Evolutionary conservation across 2,113 vertebrate genomes (phyloP).

Genomic region (Myotis lucifugus): DNA sequence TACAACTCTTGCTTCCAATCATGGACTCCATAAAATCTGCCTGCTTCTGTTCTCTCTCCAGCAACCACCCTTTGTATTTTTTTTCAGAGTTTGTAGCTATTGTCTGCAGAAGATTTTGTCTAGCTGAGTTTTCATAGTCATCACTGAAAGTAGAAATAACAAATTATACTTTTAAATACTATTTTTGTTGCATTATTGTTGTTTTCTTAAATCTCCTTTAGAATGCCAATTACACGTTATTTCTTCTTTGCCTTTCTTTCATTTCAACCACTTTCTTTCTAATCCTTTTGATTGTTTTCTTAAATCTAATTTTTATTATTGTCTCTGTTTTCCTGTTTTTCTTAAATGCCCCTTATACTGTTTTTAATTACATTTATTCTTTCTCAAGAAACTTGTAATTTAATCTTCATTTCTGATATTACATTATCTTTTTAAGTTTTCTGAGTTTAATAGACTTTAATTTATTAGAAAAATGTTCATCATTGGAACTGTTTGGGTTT

Average conservation of each 20-base stretch:
- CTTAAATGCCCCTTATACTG: background rate
- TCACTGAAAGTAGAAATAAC: background rate
- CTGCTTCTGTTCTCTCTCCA: background rate
- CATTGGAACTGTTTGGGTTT: background rate
- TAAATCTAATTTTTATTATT: background rate
- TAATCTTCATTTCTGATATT: background rate
- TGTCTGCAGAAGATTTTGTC: background rate
- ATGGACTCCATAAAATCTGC: background rate
- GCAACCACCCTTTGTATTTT: background rate
- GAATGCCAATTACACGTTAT: background rate
- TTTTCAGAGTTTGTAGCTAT: background rate
- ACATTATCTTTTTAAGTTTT: background rate
- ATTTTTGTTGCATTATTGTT: background rate
- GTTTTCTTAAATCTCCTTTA: background rate
- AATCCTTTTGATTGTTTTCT: background rate
- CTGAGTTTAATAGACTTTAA: background rate
- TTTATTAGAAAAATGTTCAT: background rate
- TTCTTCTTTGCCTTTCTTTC: background rate
- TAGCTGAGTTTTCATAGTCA: background rate
- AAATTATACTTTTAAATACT: background rate
- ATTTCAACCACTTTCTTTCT: background rate
- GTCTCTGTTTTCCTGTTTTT: background rate
- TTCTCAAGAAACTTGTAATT: background rate
- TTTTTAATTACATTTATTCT: background rate
- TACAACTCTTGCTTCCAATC: background rate